Base-by-base conservation (phyloP, 2,888 invertebrate species). In the Campoplex nolae region DNA sequence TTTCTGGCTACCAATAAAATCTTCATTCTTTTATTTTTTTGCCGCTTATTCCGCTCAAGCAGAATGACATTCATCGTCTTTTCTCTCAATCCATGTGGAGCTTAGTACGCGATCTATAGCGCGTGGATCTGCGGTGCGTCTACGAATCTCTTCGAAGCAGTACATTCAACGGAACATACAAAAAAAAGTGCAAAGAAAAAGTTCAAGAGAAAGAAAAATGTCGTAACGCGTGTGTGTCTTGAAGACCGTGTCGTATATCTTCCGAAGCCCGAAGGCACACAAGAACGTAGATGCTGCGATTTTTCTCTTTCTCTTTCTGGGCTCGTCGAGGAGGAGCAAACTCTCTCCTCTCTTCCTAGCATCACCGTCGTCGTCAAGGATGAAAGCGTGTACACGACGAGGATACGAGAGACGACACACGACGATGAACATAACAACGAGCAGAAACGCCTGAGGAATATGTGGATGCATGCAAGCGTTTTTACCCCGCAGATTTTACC, bases 191-290 rank as follows among this genome's bases (percentile, higher is more conserved):
- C 13, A 65, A 48, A 54, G 23, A 81, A n/a, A 45, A 86, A 28
- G 28, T 58, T 28, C 1, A 58, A 28, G 58, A 58, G 32, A 67
- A 83, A 80, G 81, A 88, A 89, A 84, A 81, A 67, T 82, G 84
- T 87, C 82, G 82, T 85, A 88, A 88, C 81, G 86, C 82, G 82
- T 87, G 65, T 51, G 71, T 51, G 71, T 48, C 67, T 56, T 28
- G 58, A 84, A 81, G 51, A 84, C 80, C 86, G 87, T 67, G 79
- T 83, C 83, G 86, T 86, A 88, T 86, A 88, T 89, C 83, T 86
- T 83, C 51, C 67, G 51, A 51, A 23, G 70, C 84, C 75, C 74
- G 84, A 87, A 87, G 84, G 81, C 83, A 70, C 71, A 35, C 54
- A 38, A 76, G 54, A 35, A 58, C 67, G 77, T 38, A 67, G 28